Evolutionary conservation across 1,140 invertebrate genomes (phyloP).

Genomic region (Drosophila cardini): DNA sequence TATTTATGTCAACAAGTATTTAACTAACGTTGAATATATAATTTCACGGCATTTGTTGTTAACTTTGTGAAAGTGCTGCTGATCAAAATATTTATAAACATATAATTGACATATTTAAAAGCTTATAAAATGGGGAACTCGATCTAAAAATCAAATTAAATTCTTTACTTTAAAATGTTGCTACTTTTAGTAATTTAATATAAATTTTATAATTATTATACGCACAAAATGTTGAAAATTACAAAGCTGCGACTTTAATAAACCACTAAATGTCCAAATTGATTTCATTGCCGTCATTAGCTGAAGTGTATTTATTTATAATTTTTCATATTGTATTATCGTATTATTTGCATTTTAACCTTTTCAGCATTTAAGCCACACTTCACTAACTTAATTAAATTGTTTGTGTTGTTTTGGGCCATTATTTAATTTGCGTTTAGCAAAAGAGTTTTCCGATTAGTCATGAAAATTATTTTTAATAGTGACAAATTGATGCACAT

Average conservation of each 20-base stretch:
- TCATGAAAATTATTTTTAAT: constrained; percentile 45
- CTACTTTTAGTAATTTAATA: background rate
- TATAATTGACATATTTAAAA: background rate
- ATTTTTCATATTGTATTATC: too few species aligned
- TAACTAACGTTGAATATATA: constrained; percentile 7
- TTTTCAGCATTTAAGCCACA: constrained; percentile 15
- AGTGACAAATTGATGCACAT: constrained; percentile 46
- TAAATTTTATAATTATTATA: background rate
- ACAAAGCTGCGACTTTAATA: background rate
- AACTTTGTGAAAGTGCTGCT: background rate
- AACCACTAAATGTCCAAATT: background rate
- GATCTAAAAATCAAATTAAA: background rate
- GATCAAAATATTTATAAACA: background rate
- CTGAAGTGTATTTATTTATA: constrained; percentile 8
- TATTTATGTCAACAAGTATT: constrained; percentile 1
- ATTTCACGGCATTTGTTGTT: background rate
- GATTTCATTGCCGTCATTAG: background rate
- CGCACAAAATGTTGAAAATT: background rate
- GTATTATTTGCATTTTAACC: background rate
- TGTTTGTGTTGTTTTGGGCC: constrained; percentile 5
- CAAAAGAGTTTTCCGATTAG: constrained; percentile 2
- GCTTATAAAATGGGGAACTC: background rate
- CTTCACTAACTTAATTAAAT: constrained; percentile 22
- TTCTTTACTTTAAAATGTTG: background rate
- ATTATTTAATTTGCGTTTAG: background rate